These are phyloP conservation scores for Pandemis cinnamomeana DNA, from an alignment of 2,888 invertebrate species.

Conservation along the genomic window DNA sequence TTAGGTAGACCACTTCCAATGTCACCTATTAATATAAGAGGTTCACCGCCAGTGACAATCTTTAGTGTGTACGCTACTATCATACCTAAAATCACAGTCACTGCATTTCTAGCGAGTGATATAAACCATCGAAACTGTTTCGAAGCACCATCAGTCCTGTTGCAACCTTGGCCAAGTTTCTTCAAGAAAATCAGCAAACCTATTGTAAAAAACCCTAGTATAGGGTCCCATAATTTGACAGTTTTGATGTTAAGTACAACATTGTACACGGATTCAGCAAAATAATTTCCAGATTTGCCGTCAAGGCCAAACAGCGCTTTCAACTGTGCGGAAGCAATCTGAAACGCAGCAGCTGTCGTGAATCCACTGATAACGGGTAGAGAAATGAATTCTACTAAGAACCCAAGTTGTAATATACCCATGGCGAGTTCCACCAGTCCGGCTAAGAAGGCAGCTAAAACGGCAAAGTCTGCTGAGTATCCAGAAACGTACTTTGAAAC, in stretches of 20 bases:
- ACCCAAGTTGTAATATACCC: slow-evolving; percentile 91
- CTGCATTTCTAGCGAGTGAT: slow-evolving; percentile 90
- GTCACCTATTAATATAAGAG: slow-evolving; percentile 87
- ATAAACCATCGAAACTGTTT: slow-evolving; percentile 86
- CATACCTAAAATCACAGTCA: slow-evolving; percentile 91
- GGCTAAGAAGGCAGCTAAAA: slow-evolving; percentile 89
- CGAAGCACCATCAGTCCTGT: slow-evolving; percentile 68
- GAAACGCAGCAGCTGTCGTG: slow-evolving; percentile 93
- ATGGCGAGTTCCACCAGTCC: slow-evolving; percentile 89
- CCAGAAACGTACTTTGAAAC: slow-evolving; percentile 86
- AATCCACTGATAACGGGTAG: slow-evolving; percentile 93
- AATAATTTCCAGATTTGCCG: slow-evolving; percentile 85
- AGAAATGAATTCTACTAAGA: slow-evolving; percentile 93
- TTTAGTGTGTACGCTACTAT: slow-evolving; percentile 83
- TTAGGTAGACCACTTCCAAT: slow-evolving; percentile 89
- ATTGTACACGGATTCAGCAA: slow-evolving; percentile 86
- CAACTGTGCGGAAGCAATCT: slow-evolving; percentile 92
- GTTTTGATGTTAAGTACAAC: slow-evolving; percentile 86
- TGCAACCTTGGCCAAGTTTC: slow-evolving; percentile 84
- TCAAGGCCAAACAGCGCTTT: slow-evolving; percentile 88
- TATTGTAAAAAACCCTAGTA: slow-evolving; percentile 87
- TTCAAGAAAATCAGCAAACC: slow-evolving; percentile 85
- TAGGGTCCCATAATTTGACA: slow-evolving; percentile 85
- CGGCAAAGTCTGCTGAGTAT: slow-evolving; percentile 88
- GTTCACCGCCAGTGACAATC: slow-evolving; percentile 64